Evolutionary conservation across 2,797 vertebrate species (phyloP).

Genomic region (Simalia tracyae): DNA sequence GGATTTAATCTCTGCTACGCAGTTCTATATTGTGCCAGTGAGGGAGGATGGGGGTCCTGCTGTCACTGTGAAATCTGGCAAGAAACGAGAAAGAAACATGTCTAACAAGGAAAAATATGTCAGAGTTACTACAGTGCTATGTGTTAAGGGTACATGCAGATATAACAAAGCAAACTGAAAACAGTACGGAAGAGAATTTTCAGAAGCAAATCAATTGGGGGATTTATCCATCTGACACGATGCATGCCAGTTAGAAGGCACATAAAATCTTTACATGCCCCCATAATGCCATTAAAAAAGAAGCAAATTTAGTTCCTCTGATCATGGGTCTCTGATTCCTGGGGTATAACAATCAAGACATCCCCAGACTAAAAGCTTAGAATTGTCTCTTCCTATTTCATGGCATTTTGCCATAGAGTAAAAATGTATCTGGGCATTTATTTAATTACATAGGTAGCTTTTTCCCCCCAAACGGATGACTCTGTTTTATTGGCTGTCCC

Average conservation of each 20-base stretch:
- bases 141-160: background rate
- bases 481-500: background rate
- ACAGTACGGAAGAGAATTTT: background rate
- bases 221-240: background rate
- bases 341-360: background rate
- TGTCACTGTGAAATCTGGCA: background rate
- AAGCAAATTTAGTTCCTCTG: background rate
- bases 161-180: background rate
- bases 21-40: background rate
- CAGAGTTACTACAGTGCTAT: background rate
- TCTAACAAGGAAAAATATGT: background rate
- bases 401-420: background rate
- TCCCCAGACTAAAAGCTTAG: background rate
- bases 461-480: background rate
- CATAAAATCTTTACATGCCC: background rate
- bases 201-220: background rate
- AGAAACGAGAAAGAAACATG: background rate
- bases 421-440: background rate
- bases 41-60: background rate
- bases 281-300: background rate
- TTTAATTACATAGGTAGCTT: background rate
- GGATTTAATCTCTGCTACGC: background rate
- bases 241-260: background rate
- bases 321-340: background rate
- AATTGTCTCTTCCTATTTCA: background rate